These are phyloP conservation scores for Apantesis nais DNA, from an alignment of 2,888 invertebrate species.

Conservation along the genomic window DNA sequence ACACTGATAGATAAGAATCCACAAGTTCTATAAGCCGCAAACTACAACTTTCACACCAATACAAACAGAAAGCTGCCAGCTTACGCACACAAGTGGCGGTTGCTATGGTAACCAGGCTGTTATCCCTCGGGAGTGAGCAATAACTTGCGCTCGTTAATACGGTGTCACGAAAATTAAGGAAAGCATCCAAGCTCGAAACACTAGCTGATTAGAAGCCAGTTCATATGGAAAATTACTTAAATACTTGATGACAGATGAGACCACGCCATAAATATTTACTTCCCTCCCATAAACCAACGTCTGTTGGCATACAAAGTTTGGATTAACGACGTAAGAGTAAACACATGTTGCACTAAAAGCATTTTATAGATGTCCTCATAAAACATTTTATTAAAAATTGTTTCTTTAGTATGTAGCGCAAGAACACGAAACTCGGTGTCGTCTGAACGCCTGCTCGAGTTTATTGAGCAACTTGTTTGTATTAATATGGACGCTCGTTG, in stretches of 20 bases:
- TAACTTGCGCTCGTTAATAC: conserved; percentile 78
- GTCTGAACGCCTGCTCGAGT: conserved; percentile 60
- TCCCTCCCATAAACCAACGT: conserved; percentile 60
- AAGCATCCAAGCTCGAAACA: conserved; percentile 68
- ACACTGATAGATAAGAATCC: conserved; percentile 71
- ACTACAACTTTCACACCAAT: conserved; percentile 67
- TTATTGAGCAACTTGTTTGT: conserved; percentile 59
- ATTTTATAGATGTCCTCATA: conserved; percentile 62
- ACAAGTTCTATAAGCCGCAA: conserved; percentile 71
- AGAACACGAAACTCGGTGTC: conserved; percentile 44
- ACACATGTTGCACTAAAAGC: conserved; percentile 73
- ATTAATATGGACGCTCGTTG: conserved; percentile 40
- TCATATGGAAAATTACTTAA: conserved; percentile 77
- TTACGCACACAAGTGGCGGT: conserved; percentile 65
- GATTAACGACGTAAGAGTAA: conserved; percentile 71
- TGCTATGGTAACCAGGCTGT: conserved; percentile 63
- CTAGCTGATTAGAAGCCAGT: conserved; percentile 74
- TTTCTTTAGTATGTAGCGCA: conserved; percentile 46
- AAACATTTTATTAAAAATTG: conserved; percentile 60
- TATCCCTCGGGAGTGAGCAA: conserved; percentile 72
- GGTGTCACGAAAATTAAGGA: conserved; percentile 79
- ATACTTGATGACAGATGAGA: conserved; percentile 67
- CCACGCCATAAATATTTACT: conserved; percentile 67
- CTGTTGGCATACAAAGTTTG: conserved; percentile 66
- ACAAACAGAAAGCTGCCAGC: conserved; percentile 58